phyloP scores from a whole-genome alignment of 2,113 vertebrate species.

The Camelus bactrianus region DNA sequence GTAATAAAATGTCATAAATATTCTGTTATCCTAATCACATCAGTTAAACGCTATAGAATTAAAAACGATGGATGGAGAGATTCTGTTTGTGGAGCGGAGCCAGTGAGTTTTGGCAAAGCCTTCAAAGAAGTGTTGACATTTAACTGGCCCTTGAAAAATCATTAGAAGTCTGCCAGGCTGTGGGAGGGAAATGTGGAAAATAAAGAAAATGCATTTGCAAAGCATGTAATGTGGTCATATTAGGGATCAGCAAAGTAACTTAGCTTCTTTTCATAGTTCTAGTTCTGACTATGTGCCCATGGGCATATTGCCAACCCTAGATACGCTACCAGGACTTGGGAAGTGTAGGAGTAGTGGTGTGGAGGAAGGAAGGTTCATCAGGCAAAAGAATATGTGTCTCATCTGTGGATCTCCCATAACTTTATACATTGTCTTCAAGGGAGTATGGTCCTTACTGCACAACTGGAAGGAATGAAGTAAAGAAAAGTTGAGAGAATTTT shows the following conservation, averaged over 20 bases:
- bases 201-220: conserved; percentile 28
- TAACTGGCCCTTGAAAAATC: conserved; percentile 63
- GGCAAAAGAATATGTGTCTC: background rate
- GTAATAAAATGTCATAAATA: conserved; percentile 54
- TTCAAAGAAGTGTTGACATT: conserved; percentile 57
- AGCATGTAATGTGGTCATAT: background rate
- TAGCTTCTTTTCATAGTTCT: background rate
- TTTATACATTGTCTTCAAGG: background rate
- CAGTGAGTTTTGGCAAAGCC: conserved; percentile 61
- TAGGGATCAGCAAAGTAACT: background rate
- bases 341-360: no score
- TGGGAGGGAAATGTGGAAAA: background rate
- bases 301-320: background rate
- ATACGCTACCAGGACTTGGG: background rate
- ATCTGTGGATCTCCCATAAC: background rate
- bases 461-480: background rate
- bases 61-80: conserved; percentile 52
- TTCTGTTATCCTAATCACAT: conserved; percentile 59
- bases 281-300: background rate
- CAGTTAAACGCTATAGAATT: conserved; percentile 59
- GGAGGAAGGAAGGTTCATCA: background rate
- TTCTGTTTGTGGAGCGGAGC: conserved; percentile 26
- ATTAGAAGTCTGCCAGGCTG: conserved; percentile 31
- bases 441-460: background rate
- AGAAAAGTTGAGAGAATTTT: conserved; percentile 7